Evolutionary conservation across 2,113 vertebrate genomes (phyloP).

Genomic region (Phalacrocorax pelagicus): DNA sequence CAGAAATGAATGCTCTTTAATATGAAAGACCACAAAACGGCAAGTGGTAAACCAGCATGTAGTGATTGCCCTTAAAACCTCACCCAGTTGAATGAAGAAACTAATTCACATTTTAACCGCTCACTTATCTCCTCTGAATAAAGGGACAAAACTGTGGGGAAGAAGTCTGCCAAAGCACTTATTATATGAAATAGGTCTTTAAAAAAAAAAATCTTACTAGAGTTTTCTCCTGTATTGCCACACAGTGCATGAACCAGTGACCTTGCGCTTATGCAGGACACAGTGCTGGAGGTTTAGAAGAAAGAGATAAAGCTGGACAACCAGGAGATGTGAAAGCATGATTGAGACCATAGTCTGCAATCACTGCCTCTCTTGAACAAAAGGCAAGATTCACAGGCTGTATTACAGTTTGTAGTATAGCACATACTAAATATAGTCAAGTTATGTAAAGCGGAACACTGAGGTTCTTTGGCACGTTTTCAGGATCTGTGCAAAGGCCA

Average conservation of each 20-base stretch:
- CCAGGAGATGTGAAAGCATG: background rate
- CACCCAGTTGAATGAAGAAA: background rate
- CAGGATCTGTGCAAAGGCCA: background rate
- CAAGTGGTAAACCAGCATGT: background rate
- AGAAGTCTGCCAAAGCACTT: background rate
- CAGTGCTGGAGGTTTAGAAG: background rate
- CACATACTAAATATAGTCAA: slow-evolving; percentile 52
- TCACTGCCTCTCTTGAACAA: background rate
- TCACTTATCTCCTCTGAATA: background rate
- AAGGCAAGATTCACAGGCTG: background rate
- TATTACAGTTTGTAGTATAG: background rate
- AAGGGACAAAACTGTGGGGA: background rate
- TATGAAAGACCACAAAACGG: background rate
- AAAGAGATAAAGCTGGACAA: background rate
- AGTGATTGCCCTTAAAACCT: background rate
- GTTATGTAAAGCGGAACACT: background rate
- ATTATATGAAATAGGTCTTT: background rate
- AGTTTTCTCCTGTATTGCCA: background rate
- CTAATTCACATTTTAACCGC: background rate
- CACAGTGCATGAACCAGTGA: background rate
- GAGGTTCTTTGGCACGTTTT: background rate
- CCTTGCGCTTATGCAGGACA: background rate
- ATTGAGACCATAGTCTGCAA: background rate
- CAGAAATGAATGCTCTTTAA: background rate
- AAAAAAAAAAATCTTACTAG: background rate